Conservation (phyloP, 2,888 invertebrate species). For the Cephus pygmeus region DNA sequence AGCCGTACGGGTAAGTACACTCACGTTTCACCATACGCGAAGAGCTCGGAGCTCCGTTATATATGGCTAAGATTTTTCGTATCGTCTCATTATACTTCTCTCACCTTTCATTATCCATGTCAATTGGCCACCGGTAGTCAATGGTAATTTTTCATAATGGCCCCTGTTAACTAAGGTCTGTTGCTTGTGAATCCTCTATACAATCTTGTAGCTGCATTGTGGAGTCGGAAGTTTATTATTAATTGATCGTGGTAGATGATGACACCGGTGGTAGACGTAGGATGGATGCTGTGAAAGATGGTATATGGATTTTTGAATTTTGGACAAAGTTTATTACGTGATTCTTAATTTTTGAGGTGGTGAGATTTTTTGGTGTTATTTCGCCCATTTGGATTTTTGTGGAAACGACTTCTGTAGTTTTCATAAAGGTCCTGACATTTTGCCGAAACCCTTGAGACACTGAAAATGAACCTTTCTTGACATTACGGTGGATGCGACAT, state of each 20-base stretch:
- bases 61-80: neutral
- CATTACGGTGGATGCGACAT: conserved; percentile 25
- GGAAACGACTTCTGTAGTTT: neutral
- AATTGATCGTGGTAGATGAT: neutral
- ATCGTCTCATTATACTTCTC: conserved; percentile 1
- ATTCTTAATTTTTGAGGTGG: neutral
- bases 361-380: neutral
- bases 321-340: neutral
- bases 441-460: conserved; percentile 32
- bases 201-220: neutral
- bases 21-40: neutral
- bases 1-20: neutral
- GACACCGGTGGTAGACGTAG: no score
- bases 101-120: conserved; percentile 21
- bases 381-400: neutral
- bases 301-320: neutral
- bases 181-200: neutral
- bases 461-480: conserved; percentile 31
- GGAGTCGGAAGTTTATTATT: neutral
- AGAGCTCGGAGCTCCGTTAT: neutral
- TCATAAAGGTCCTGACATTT: conserved; percentile 48
- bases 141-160: conserved; percentile 12
- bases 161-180: neutral
- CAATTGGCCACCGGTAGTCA: conserved; percentile 8
- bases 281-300: neutral